Percentiles rank a stretch among this genome's conserved stretches.
Conservation (phyloP, 2,797 vertebrate genomes). For the Cetoscarus ocellatus region DNA sequence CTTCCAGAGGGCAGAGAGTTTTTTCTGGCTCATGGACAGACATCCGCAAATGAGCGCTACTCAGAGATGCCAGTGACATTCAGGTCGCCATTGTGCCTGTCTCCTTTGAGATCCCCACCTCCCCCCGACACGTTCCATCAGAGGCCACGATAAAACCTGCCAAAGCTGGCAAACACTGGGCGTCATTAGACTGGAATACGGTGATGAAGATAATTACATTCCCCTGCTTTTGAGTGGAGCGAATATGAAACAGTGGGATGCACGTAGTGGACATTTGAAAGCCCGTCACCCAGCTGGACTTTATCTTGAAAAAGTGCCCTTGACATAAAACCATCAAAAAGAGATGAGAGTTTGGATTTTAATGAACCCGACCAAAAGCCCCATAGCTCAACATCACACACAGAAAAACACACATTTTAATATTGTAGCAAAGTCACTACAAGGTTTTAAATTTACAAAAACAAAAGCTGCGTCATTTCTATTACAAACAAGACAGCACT, state of each 20-base stretch:
- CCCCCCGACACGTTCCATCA: conserved; percentile 70
- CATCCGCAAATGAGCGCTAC: conserved; percentile 71
- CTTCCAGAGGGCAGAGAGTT: conserved; percentile 75
- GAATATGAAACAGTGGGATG: conserved; percentile 55
- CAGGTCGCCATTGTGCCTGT: conserved; percentile 63
- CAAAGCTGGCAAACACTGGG: conserved; percentile 55
- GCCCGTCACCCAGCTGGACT: conserved; percentile 43
- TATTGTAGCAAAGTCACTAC: no score
- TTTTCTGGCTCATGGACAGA: conserved; percentile 72
- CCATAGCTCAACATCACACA: conserved; percentile 24
- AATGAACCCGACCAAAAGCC: conserved; percentile 39
- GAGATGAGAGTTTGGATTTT: conserved; percentile 38
- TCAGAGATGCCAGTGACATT: conserved; percentile 81
- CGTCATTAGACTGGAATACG: conserved; percentile 63
- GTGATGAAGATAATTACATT: conserved; percentile 63
- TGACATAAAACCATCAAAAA: conserved; percentile 49
- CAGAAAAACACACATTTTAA: background rate
- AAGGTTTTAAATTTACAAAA: no score
- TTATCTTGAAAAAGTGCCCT: conserved; percentile 57
- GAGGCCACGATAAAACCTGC: conserved; percentile 62
- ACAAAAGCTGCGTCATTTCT: no score
- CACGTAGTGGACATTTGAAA: conserved; percentile 41
- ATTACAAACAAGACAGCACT: no score
- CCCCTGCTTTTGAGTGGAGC: conserved; percentile 54
- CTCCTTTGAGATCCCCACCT: conserved; percentile 64